These are phyloP conservation scores for Chelmon rostratus DNA, from an alignment of 2,797 vertebrate species.

Conservation along the genomic window DNA sequence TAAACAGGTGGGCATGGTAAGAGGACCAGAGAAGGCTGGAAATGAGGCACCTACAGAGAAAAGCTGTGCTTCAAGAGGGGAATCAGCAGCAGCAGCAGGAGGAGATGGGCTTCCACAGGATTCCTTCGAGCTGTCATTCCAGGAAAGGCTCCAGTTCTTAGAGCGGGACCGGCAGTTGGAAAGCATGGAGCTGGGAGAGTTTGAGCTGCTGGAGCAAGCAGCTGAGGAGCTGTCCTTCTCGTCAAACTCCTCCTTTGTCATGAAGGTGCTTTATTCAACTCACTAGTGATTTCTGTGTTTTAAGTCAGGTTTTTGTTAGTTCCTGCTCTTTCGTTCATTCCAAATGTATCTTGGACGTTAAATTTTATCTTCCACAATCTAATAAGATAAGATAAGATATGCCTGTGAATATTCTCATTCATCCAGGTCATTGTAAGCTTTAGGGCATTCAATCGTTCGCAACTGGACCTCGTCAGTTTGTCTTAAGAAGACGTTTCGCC, in stretches of 20 bases:
- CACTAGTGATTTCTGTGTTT: not conserved
- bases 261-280: conserved; percentile 66
- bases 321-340: too few relatives aligned
- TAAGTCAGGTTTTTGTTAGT: not conserved
- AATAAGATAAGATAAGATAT: too few relatives aligned
- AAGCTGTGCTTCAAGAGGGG: not conserved
- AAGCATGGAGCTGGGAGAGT: conserved; percentile 93
- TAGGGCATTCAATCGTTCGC: too few relatives aligned
- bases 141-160: conserved; percentile 89
- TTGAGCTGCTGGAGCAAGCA: conserved; percentile 96
- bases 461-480: too few relatives aligned
- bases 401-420: too few relatives aligned
- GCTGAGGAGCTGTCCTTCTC: conserved; percentile 98
- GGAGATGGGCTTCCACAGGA: conserved; percentile 60
- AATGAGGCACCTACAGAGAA: not conserved
- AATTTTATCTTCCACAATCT: too few relatives aligned
- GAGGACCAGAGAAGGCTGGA: not conserved
- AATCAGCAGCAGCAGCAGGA: not conserved
- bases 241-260: conserved; percentile 95
- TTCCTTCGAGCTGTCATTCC: conserved; percentile 91
- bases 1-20: conserved; percentile 41
- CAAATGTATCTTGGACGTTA: too few relatives aligned
- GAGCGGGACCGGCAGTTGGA: conserved; percentile 89
- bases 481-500: too few relatives aligned
- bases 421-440: too few relatives aligned